Evolutionary conservation across 2,797 vertebrate species (phyloP).

Genomic region (Enteromius viviparus): DNA sequence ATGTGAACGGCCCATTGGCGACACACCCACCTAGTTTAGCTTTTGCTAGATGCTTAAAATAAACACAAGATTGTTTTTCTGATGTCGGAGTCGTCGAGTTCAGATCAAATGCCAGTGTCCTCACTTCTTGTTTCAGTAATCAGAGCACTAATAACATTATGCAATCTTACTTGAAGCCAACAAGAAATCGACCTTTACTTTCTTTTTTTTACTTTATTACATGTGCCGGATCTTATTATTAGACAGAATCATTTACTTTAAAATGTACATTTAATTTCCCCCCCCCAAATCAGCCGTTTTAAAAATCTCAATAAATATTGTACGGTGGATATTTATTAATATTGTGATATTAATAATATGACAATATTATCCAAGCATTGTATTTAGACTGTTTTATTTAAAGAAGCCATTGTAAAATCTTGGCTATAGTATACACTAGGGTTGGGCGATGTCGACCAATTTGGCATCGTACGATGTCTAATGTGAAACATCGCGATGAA

Average conservation of each 20-base stretch:
- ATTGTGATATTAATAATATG: too few relatives aligned
- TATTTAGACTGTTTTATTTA: background rate
- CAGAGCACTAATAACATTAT: background rate
- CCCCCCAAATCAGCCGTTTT: too few relatives aligned
- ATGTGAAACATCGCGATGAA: too few relatives aligned
- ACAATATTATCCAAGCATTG: background rate
- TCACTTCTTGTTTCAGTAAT: background rate
- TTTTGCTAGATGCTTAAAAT: constrained; percentile 62
- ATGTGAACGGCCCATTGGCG: constrained; percentile 41
- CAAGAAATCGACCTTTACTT: background rate
- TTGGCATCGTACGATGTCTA: too few relatives aligned
- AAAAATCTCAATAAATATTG: too few relatives aligned
- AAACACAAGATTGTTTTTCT: constrained; percentile 54
- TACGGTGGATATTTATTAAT: too few relatives aligned
- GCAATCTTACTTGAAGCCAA: background rate
- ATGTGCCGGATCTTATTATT: background rate
- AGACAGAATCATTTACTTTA: too few relatives aligned
- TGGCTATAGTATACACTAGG: background rate
- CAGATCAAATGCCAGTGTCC: background rate
- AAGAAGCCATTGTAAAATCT: background rate
- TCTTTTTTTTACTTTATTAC: background rate
- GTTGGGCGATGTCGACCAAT: too few relatives aligned
- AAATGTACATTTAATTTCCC: too few relatives aligned
- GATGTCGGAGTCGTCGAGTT: constrained; percentile 15
- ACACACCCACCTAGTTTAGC: constrained; percentile 52